These are phyloP conservation scores for Drosophila parabipectinata DNA, from an alignment of 1,140 invertebrate species.

Conservation along the genomic window DNA sequence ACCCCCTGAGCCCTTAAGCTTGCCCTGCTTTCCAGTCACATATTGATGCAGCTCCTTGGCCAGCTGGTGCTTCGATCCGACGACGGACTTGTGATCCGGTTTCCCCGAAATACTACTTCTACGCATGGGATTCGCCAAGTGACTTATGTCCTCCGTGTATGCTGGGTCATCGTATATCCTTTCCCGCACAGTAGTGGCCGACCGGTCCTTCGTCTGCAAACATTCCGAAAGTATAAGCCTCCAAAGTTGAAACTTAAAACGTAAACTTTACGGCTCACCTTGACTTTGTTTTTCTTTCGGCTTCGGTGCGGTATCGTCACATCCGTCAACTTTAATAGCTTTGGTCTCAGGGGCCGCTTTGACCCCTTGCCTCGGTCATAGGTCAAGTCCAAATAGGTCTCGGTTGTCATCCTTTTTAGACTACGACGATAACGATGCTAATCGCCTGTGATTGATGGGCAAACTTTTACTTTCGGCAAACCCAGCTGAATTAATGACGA, in stretches of 20 bases:
- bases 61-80: slow-evolving; percentile 63
- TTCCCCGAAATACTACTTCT: slow-evolving; percentile 77
- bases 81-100: slow-evolving; percentile 46
- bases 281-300: slow-evolving; percentile 80
- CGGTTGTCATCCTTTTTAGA: slow-evolving; percentile 66
- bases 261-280: slow-evolving; percentile 50
- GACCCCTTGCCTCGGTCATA: slow-evolving; percentile 68
- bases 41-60: slow-evolving; percentile 73
- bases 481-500: background rate
- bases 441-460: slow-evolving; percentile 2
- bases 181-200: slow-evolving; percentile 68
- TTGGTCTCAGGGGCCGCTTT: slow-evolving; percentile 71
- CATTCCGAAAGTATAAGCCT: background rate
- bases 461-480: background rate
- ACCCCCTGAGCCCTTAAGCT: slow-evolving; percentile 16
- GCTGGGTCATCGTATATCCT: slow-evolving; percentile 83
- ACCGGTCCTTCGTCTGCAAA: slow-evolving; percentile 70
- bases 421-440: slow-evolving; percentile 4
- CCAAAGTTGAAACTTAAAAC: too few species aligned
- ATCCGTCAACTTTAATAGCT: slow-evolving; percentile 77
- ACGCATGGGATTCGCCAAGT: slow-evolving; percentile 78
- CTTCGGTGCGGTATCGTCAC: slow-evolving; percentile 76
- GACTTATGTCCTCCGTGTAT: slow-evolving; percentile 83
- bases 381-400: slow-evolving; percentile 75
- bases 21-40: slow-evolving; percentile 43